Evolutionary conservation across 2,888 invertebrate species (phyloP).

Genomic region (Caprella mutica): DNA sequence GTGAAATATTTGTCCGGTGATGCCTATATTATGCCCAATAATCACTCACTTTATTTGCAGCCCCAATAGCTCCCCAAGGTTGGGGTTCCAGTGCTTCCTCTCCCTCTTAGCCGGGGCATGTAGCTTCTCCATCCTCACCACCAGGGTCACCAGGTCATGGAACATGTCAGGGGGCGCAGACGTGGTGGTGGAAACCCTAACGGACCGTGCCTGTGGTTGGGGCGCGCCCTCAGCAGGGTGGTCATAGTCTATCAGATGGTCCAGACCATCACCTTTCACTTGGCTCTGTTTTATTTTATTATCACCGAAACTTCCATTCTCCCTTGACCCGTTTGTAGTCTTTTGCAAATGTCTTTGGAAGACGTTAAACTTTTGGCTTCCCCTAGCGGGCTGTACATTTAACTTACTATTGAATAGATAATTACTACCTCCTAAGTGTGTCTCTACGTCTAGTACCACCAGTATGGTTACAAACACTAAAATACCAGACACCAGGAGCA

Average conservation of each 20-base stretch:
- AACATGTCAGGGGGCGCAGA: slow-evolving; percentile 21
- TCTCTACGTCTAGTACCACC: slow-evolving; percentile 9
- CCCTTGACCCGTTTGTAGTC: slow-evolving; percentile 10
- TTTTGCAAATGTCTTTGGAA: slow-evolving; percentile 10
- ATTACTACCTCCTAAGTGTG: slow-evolving; percentile 3
- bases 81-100: slow-evolving; percentile 27
- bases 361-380: slow-evolving; percentile 3
- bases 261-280: too few species aligned
- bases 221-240: neutral
- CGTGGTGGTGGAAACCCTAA: slow-evolving; percentile 10
- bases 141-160: slow-evolving; percentile 15
- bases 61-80: slow-evolving; percentile 22
- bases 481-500: slow-evolving; percentile 1
- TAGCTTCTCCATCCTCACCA: slow-evolving; percentile 15
- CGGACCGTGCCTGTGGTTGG: slow-evolving; percentile 2
- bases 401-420: slow-evolving; percentile 2
- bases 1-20: too few species aligned
- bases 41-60: slow-evolving; percentile 21
- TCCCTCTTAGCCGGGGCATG: slow-evolving; percentile 4
- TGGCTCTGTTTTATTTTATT: too few species aligned
- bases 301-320: slow-evolving; percentile 2
- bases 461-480: slow-evolving; percentile 9
- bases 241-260: neutral
- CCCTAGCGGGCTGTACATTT: slow-evolving; percentile 7
- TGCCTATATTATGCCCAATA: too few species aligned